Conservation (phyloP, 2,888 invertebrate genomes). For the Chymomyza caudatula region DNA sequence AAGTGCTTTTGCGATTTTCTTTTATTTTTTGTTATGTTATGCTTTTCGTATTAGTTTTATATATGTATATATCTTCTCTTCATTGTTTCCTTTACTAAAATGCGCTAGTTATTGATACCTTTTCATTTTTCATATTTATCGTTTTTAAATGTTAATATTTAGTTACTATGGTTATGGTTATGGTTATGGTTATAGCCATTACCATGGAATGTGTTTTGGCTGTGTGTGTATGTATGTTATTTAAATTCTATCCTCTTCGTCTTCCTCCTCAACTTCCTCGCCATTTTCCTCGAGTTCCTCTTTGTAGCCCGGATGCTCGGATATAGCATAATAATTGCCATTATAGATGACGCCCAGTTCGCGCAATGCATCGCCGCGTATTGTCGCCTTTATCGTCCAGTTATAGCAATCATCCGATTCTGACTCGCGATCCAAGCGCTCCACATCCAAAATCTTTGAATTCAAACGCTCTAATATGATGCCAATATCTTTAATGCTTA, state of each 20-base stretch:
- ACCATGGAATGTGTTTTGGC: not conserved
- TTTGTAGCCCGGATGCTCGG: constrained; percentile 95
- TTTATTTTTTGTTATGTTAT: constrained; percentile 32
- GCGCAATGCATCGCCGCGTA: constrained; percentile 92
- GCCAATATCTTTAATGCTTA: constrained; percentile 96
- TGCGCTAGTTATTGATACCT: constrained; percentile 63
- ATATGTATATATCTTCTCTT: constrained; percentile 7
- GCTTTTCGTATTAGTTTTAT: constrained; percentile 15
- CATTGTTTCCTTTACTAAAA: constrained; percentile 49
- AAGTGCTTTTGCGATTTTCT: constrained; percentile 48
- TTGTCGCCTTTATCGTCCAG: constrained; percentile 97
- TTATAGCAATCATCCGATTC: constrained; percentile 96
- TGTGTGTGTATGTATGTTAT: constrained; percentile 26
- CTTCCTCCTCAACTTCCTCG: constrained; percentile 91
- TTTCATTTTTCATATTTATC: constrained; percentile 17
- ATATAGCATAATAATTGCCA: constrained; percentile 96
- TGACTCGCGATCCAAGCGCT: constrained; percentile 92
- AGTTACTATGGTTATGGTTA: constrained; percentile 29
- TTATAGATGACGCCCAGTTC: constrained; percentile 96
- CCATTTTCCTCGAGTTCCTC: constrained; percentile 92
- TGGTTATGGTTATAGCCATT: constrained; percentile 27
- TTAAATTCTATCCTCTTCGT: constrained; percentile 80
- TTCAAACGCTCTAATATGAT: constrained; percentile 94
- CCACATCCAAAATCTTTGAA: constrained; percentile 95
- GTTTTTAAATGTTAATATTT: constrained; percentile 34